These are phyloP conservation scores for Tenthredo mesomela DNA, from an alignment of 2,888 invertebrate genomes.

Conservation along the genomic window DNA sequence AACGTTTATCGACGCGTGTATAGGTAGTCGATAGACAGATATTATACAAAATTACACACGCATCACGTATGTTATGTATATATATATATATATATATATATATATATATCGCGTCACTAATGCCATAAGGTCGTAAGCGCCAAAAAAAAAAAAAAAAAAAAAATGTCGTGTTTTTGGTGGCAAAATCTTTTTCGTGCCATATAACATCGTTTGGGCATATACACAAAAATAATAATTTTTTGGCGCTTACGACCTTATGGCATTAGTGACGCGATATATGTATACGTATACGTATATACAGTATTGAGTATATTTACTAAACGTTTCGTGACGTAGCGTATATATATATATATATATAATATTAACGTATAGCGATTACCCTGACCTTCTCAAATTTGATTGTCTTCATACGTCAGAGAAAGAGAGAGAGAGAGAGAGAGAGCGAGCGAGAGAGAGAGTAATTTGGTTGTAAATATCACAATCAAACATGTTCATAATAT, in stretches of 20 bases:
- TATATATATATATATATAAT: background rate
- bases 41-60: background rate
- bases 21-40: background rate
- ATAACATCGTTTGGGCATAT: too few relatives aligned
- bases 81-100: background rate
- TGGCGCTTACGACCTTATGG: too few relatives aligned
- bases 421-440: too few relatives aligned
- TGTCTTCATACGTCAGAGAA: background rate
- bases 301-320: background rate
- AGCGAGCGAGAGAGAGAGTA: too few relatives aligned
- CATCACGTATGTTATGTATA: background rate
- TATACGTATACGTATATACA: background rate
- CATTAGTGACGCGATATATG: too few relatives aligned
- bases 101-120: too few relatives aligned
- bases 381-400: constrained; percentile 8
- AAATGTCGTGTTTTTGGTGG: too few relatives aligned
- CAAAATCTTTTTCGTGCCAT: too few relatives aligned
- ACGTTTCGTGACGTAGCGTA: background rate
- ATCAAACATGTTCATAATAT: background rate
- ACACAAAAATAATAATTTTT: too few relatives aligned
- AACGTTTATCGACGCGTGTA: background rate
- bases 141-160: too few relatives aligned
- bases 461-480: background rate
- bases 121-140: too few relatives aligned
- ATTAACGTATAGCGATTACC: background rate